phyloP scores from a whole-genome alignment of 2,797 vertebrate species.

The Sitta carolinensis region DNA sequence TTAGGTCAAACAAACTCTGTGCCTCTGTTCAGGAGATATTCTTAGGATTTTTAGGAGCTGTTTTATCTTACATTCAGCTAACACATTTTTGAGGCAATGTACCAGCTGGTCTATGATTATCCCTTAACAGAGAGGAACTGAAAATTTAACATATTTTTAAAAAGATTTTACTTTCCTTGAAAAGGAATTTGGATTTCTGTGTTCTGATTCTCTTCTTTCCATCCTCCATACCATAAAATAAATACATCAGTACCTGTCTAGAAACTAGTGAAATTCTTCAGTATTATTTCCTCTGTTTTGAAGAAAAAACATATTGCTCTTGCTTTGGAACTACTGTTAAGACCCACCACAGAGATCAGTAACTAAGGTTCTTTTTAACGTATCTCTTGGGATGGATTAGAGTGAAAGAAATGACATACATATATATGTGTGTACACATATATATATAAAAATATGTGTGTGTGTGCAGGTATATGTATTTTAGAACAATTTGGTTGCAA shows the following conservation, averaged over 20 bases:
- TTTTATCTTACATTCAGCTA: neutral
- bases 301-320: neutral
- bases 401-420: neutral
- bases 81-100: neutral
- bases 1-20: neutral
- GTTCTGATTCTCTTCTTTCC: neutral
- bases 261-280: neutral
- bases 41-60: neutral
- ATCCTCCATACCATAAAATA: neutral
- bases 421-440: neutral
- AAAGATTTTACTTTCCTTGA: neutral
- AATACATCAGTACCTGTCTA: neutral
- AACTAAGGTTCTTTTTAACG: neutral
- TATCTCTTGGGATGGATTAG: neutral
- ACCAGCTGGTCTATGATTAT: neutral
- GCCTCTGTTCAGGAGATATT: neutral
- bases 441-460: neutral
- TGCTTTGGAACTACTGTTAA: neutral
- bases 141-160: neutral
- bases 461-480: neutral
- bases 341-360: neutral
- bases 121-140: neutral
- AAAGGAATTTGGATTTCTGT: neutral
- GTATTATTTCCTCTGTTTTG: neutral
- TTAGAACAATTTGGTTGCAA: neutral